Evolutionary conservation across 1,140 invertebrate genomes (phyloP).

Genomic region (Aphidius ervi): DNA sequence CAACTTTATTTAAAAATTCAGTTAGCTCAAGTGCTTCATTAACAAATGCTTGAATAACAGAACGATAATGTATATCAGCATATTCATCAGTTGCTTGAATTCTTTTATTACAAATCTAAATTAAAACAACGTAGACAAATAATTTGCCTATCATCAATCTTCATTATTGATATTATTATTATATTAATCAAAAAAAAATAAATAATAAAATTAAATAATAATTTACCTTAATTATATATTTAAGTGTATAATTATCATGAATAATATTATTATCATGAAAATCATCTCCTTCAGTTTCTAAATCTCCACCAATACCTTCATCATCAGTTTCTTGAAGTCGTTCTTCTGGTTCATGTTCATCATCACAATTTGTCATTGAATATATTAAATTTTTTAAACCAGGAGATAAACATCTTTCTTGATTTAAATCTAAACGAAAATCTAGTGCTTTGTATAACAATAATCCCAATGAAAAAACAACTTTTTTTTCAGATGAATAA

Average conservation of each 20-base stretch:
- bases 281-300: conserved; percentile 63
- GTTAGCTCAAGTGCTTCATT: conserved; percentile 85
- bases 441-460: conserved; percentile 85
- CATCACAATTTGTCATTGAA: conserved; percentile 66
- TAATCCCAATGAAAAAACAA: conserved; percentile 71
- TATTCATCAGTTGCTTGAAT: conserved; percentile 55
- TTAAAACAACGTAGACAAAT: conserved; percentile 1
- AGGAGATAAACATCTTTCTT: conserved; percentile 78
- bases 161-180: conserved; percentile 10
- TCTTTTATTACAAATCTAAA: conserved; percentile 68
- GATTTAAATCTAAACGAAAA: conserved; percentile 75
- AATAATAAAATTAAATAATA: neutral
- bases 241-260: conserved; percentile 24
- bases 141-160: neutral
- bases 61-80: conserved; percentile 81
- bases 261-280: conserved; percentile 19
- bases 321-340: conserved; percentile 72
- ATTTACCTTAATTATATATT: conserved; percentile 24
- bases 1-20: conserved; percentile 82
- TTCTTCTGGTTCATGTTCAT: conserved; percentile 41
- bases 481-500: conserved; percentile 37
- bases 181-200: neutral
- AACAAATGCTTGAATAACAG: conserved; percentile 85
- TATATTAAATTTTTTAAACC: conserved; percentile 82
- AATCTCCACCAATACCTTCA: conserved; percentile 86